Conservation (phyloP, 2,113 vertebrate genomes). For the Ceratotherium simum region DNA sequence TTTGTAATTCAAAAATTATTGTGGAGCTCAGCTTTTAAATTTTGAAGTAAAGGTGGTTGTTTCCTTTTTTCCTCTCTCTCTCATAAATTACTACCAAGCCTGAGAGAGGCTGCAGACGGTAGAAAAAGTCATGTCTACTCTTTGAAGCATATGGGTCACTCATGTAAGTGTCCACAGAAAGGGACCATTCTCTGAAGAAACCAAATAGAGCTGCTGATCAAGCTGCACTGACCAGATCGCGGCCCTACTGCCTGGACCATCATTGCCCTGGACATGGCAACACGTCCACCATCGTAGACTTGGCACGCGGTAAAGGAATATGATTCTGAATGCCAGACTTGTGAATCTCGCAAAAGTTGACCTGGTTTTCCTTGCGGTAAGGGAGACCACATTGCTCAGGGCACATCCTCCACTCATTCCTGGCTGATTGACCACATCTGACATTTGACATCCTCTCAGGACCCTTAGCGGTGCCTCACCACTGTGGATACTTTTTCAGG, state of each 20-base stretch:
- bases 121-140: neutral
- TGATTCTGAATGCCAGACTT: neutral
- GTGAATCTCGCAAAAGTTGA: no score
- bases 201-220: neutral
- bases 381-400: neutral
- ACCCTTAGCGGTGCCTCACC: neutral
- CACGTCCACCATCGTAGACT: fast-evolving
- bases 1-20: neutral
- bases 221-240: no score
- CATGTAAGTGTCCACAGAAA: neutral
- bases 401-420: neutral
- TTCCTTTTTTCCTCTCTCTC: neutral
- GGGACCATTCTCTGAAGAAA: neutral
- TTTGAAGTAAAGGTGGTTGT: no score
- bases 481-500: neutral
- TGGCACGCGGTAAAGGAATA: neutral
- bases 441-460: neutral
- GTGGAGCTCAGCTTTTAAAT: neutral
- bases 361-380: neutral
- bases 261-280: no score
- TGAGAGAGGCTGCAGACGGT: neutral
- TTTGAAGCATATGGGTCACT: neutral
- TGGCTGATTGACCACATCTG: neutral
- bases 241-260: neutral
- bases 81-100: neutral